A percentile compares a stretch with the other conserved stretches of the same genome.
Evolutionary conservation across 2,113 vertebrate genomes (phyloP).

Genomic region (Raja brachyura): DNA sequence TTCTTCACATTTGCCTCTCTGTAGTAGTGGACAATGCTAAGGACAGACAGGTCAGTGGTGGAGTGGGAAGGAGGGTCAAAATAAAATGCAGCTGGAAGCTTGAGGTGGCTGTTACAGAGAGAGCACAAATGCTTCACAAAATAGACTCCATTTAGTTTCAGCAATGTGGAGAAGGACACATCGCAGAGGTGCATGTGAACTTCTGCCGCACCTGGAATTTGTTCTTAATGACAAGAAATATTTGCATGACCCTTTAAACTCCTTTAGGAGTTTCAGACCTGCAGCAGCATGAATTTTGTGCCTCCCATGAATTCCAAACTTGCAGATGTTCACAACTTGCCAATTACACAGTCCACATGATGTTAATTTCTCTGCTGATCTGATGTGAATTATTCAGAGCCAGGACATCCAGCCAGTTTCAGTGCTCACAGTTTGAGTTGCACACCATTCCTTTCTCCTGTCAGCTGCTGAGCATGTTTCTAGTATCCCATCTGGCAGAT

Average conservation of each 20-base stretch:
- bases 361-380: not conserved
- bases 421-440: not conserved
- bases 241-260: not conserved
- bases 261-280: not conserved
- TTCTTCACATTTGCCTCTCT: too few species aligned
- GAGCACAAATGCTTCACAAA: too few species aligned
- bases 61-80: too few species aligned
- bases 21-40: too few species aligned
- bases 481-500: not conserved
- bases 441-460: not conserved
- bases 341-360: not conserved
- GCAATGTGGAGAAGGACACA: too few species aligned
- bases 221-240: not conserved
- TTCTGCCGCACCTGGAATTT: not conserved
- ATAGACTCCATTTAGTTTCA: too few species aligned
- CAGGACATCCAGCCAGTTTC: not conserved
- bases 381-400: not conserved
- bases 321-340: not conserved
- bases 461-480: not conserved
- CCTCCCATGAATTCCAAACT: not conserved
- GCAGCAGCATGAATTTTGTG: not conserved
- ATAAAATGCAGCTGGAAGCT: too few species aligned
- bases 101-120: too few species aligned
- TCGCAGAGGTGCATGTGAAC: too few species aligned
- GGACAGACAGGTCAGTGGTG: too few species aligned